Evolutionary conservation across 1,140 invertebrate species (phyloP), one percentile per base, ranked within the genome.

Genomic region (Diploscapter pachys): DNA sequence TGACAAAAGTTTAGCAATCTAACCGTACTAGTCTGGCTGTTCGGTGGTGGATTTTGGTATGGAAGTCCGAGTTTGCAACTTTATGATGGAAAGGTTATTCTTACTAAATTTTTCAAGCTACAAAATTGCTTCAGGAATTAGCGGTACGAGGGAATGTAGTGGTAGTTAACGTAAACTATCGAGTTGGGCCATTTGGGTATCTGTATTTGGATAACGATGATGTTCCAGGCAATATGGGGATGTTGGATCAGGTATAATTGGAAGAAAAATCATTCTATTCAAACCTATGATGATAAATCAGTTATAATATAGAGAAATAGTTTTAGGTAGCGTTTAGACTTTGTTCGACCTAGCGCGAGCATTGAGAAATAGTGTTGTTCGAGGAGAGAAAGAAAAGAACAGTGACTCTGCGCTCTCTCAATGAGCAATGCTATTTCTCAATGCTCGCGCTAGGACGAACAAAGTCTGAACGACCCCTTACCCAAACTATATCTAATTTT

Each of bases 141-240:
- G 80, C 83, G 5, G 63, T 82, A 52, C 64, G 55, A 8, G 83
- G 65, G 50, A 85, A 85, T 73, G 83, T 86, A 0, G 73, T 85
- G 59, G 83, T 85, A 4, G 81, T 86, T 5, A 86, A 86, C 68
- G 78, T 85, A 9, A 85, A 85, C 65, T 85, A 85, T 63, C 74
- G 83, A 49, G 71, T 85, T 8, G 83, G 83, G 66, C 79, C 83
- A 49, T 85, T 86, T 64, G 83, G 83, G 50, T 85, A 83, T 74
- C 65, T 86, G 5, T 85, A 75, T 67, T 76, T 84, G 31, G 81
- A 81, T 63, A 72, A 85, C 71, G 70, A 77, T 2, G 93, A 96
- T 80, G 93, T 93, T 52, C 94, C 94, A 0, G 95, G 95, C 9
- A 98, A 98, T 86, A 91, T 93, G 63, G 95, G 94, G 11, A 87